Base-by-base conservation (phyloP, 1,140 invertebrate genomes). In the Drosophila repleta region DNA sequence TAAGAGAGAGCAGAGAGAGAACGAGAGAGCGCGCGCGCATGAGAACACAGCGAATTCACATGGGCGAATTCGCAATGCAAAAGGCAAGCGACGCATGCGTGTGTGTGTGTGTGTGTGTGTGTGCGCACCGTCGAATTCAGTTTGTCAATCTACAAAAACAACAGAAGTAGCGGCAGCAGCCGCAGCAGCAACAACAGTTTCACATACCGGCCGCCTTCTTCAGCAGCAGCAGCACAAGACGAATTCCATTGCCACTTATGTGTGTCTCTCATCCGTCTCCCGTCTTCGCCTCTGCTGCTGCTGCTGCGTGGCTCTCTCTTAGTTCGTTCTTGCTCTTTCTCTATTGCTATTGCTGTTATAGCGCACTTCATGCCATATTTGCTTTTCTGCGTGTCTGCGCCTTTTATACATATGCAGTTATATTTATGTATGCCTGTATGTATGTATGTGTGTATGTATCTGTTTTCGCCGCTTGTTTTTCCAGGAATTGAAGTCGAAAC, bases 401-500 rank as follows among this genome's bases (percentile, higher is more conserved):
- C 15, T 56, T 56, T 64, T 63, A 17, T 18, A 20, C 18, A 37
- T 18, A 35, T 18, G 21, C 48, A 17, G 37, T 39, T 15, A n/a
- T 5, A n/a, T n/a, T 21, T 55, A 65, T 20, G 20, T 35, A 21
- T 17, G 15, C n/a, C n/a, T 48, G 15, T 20, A 7, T 29, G n/a
- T 21, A 29, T 1, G 24, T 24, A 24, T 24, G 24, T 24, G 4
- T 24, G 24, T 24, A 24, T 29, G 32, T 35, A 11, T 35, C 2
- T 35, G 11, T 43, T 45, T 66, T 66, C 61, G 26, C 8, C 64
- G 63, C 64, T 53, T 20, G 20, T 53, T 76, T 63, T 76, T 76
- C 74, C 70, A 58, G 63, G 74, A 76, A 76, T 67, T 68, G 26
- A 76, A 76, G 70, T 53, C 58, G 58, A 76, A 63, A 64, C 74